A percentile compares a stretch with the other conserved stretches of the same genome.
Conservation (phyloP, 2,113 vertebrate genomes). For the Triplophysa siluroides region DNA sequence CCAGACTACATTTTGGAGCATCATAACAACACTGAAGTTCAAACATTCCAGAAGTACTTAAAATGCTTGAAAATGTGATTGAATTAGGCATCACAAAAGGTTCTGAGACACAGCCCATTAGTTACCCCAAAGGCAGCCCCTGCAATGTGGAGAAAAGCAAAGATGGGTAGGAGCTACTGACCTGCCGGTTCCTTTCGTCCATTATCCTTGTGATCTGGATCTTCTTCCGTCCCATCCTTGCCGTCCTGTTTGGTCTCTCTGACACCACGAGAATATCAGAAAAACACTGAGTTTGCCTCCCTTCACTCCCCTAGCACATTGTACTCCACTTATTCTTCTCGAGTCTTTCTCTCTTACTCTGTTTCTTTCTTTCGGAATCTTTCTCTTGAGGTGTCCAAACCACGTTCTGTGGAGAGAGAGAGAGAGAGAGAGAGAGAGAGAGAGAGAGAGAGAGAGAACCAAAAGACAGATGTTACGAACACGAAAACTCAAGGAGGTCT, state of each 20-base stretch:
- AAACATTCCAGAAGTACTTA: background rate
- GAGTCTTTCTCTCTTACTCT: slow-evolving; percentile 63
- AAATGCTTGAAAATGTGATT: background rate
- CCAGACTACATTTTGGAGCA: background rate
- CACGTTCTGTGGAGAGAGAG: slow-evolving; percentile 63
- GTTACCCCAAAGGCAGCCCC: no score
- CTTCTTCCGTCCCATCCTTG: slow-evolving; percentile 98
- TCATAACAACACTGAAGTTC: background rate
- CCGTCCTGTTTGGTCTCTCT: slow-evolving; percentile 75
- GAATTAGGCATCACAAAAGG: background rate
- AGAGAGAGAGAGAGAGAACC: slow-evolving; percentile 2
- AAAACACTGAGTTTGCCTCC: slow-evolving; percentile 79
- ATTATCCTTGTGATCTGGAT: slow-evolving; percentile 99
- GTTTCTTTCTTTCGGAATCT: slow-evolving; percentile 59
- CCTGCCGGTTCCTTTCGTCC: slow-evolving; percentile 99
- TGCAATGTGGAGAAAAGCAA: background rate
- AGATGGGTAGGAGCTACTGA: slow-evolving; percentile 65
- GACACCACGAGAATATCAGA: slow-evolving; percentile 82
- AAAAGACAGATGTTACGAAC: slow-evolving; percentile 57
- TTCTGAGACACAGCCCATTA: background rate
- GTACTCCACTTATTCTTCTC: slow-evolving; percentile 68
- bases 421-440: slow-evolving; percentile 38
- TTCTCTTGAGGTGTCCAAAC: slow-evolving; percentile 65
- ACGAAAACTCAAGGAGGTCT: slow-evolving; percentile 61
- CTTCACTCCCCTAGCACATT: slow-evolving; percentile 88